phyloP scores from a whole-genome alignment of 2,888 invertebrate genomes.

The Brachypterus glaber region DNA sequence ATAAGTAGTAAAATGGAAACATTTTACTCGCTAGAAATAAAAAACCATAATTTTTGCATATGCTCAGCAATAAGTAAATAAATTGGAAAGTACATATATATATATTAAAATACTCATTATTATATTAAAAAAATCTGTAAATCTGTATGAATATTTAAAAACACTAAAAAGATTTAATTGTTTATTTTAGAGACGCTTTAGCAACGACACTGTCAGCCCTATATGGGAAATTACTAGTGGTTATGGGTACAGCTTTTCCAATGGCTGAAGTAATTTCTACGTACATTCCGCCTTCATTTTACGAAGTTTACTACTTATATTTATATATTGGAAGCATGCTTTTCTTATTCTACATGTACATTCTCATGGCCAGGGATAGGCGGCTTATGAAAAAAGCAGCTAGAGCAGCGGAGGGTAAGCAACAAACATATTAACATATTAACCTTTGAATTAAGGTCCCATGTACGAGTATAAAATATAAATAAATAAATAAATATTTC shows the following conservation, averaged over 20 bases:
- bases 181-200: conserved; percentile 65
- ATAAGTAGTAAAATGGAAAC: no score
- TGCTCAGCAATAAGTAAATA: no score
- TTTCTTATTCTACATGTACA: conserved; percentile 58
- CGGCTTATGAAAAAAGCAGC: conserved; percentile 31
- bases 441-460: no score
- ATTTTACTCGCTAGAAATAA: no score
- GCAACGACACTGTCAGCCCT: conserved; percentile 85
- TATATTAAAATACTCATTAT: no score
- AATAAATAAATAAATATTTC: neutral
- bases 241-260: conserved; percentile 91
- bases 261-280: conserved; percentile 94
- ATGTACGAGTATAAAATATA: no score
- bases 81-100: no score
- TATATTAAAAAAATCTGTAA: no score
- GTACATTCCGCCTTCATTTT: conserved; percentile 87
- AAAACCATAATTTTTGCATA: no score
- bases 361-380: conserved; percentile 56
- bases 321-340: conserved; percentile 60
- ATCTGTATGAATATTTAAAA: no score
- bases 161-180: neutral
- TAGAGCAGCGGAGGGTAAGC: conserved; percentile 19
- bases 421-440: no score
- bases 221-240: conserved; percentile 86
- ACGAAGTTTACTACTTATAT: conserved; percentile 65